Base-by-base conservation (phyloP, 2,888 invertebrate species). In the Abrostola triplasia region DNA sequence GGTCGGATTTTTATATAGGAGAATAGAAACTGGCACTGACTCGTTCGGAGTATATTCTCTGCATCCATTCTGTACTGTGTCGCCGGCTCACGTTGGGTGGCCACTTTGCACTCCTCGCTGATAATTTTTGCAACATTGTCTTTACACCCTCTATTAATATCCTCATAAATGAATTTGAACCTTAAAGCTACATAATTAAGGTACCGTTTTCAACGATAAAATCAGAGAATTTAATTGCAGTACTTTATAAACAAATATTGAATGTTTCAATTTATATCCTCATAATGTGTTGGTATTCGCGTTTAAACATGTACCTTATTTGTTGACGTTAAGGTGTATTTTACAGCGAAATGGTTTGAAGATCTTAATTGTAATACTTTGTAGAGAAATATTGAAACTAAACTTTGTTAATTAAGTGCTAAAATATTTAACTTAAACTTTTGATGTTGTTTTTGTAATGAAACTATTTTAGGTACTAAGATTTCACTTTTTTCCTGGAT, bases 81-180 rank as follows among this genome's bases (percentile, higher is more conserved):
- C 40, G n/a, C 51, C 49, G 53, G 58, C 59, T 11, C 79, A 62
- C 59, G 65, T 70, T 88, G 91, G 89, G 90, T 90, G 90, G 90
- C 75, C 85, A 75, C 63, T 71, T 81, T 49, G 65, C 76, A 73
- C 70, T 70, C 63, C 36, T 41, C 37, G 36, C 49, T 55, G 61
- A 68, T 78, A 59, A 72, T 71, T 68, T 72, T 72, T 74, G 84
- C 80, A 82, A 83, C 84, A 80, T 72, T 83, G 82, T 82, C 58
- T 70, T 71, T 49, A 64, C 54, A 52, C 77, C 67, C 67, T 42
- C 35, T 49, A 49, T 36, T n/a, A 48, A 24, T 0, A 59, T 36
- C 9, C 13, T 24, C 8, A 6, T n/a, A 55, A 51, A 37, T 10
- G 5, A 59, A 52, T 38, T 47, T 67, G 0, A 1, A 57, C 36